Conservation (phyloP, 1,140 invertebrate genomes). For the Drepana arcuata region DNA sequence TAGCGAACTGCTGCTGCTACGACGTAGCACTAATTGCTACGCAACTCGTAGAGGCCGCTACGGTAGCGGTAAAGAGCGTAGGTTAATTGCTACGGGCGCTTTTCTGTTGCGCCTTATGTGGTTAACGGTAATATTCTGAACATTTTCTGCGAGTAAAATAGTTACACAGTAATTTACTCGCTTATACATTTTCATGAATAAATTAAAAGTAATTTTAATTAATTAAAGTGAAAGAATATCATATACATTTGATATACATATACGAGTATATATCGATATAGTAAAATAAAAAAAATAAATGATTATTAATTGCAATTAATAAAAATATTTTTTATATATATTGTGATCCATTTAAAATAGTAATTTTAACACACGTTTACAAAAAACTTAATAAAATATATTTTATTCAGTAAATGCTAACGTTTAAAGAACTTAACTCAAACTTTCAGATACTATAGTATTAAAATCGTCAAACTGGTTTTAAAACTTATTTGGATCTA, state of each 20-base stretch:
- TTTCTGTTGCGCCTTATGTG: constrained; percentile 9
- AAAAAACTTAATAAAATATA: not conserved
- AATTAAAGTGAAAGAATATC: not conserved
- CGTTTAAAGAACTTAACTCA: too few relatives aligned
- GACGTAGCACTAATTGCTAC: constrained; percentile 64
- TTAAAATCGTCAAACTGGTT: too few relatives aligned
- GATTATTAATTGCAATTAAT: not conserved
- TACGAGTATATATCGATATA: not conserved
- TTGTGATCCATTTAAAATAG: not conserved
- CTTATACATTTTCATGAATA: not conserved
- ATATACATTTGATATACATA: not conserved
- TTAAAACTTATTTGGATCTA: too few relatives aligned
- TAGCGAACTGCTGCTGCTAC: constrained; percentile 28
- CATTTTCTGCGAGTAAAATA: not conserved
- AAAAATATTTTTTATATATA: not conserved
- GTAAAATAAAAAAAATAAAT: not conserved
- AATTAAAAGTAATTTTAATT: not conserved
- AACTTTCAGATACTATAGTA: not conserved
- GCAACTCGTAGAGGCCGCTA: constrained; percentile 48
- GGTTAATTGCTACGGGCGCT: constrained; percentile 50
- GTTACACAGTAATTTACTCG: not conserved
- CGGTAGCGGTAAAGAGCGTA: constrained; percentile 42
- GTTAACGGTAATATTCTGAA: not conserved
- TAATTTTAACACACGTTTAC: not conserved
- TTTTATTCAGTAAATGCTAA: too few relatives aligned